A percentile compares a stretch with the other conserved stretches of the same genome.
phyloP scores from a whole-genome alignment of 2,797 vertebrate genomes.

The Todus mexicanus region DNA sequence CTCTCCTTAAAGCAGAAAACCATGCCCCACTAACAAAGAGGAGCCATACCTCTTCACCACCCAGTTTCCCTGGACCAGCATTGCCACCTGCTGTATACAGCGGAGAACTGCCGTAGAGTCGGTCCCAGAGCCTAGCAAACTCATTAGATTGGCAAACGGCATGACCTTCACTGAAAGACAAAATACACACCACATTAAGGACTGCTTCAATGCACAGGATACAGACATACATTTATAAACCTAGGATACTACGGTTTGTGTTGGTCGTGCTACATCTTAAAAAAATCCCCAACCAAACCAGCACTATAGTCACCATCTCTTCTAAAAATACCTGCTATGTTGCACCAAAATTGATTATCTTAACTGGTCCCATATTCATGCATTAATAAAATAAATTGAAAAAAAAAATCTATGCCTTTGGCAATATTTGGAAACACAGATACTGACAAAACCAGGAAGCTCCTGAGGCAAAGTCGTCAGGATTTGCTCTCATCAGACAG shows the following conservation, averaged over 20 bases:
- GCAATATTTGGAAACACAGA: not conserved
- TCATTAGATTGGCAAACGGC: constrained; percentile 96
- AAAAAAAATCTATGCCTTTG: not conserved
- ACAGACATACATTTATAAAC: not conserved
- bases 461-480: not conserved
- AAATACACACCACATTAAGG: not conserved
- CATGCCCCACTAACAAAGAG: not conserved
- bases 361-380: not conserved
- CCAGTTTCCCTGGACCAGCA: constrained; percentile 98
- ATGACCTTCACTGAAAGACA: constrained; percentile 88
- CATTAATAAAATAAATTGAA: not conserved
- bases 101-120: constrained; percentile 91
- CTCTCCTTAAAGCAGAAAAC: not conserved
- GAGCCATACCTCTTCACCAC: constrained; percentile 92
- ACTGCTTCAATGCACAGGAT: not conserved
- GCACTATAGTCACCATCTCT: not conserved
- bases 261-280: too few species aligned
- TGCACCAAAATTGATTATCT: not conserved
- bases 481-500: not conserved
- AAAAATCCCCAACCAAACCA: too few species aligned
- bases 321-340: not conserved
- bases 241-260: not conserved
- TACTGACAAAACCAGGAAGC: not conserved
- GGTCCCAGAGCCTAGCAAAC: constrained; percentile 86
- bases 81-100: constrained; percentile 98